Evolutionary conservation across 2,113 vertebrate genomes (phyloP).

Genomic region (Zosterops borbonicus): DNA sequence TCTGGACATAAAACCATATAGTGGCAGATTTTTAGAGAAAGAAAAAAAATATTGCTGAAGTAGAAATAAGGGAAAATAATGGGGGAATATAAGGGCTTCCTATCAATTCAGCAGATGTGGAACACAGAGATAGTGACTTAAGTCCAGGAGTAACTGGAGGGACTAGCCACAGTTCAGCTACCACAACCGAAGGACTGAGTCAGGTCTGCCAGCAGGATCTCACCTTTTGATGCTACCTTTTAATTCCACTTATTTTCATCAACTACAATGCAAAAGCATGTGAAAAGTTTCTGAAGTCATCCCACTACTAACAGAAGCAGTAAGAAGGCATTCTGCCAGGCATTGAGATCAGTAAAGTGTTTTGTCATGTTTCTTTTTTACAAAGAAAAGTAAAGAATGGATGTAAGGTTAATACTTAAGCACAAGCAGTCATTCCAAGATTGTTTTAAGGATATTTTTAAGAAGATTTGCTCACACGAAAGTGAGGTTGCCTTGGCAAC

Average conservation of each 20-base stretch:
- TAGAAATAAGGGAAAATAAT: background rate
- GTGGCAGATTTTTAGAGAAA: background rate
- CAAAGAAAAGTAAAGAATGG: background rate
- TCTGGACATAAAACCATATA: background rate
- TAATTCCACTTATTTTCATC: background rate
- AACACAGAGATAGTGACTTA: background rate
- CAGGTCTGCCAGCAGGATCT: background rate
- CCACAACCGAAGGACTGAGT: background rate
- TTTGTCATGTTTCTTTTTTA: background rate
- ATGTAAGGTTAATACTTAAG: background rate
- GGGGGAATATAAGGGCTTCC: background rate
- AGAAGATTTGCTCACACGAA: conserved; percentile 17
- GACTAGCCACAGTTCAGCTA: background rate
- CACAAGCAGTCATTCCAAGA: background rate
- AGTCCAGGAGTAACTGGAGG: background rate
- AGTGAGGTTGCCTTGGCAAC: conserved; percentile 60
- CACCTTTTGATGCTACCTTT: background rate
- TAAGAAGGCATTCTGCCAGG: background rate
- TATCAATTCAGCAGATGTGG: background rate
- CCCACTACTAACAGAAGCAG: background rate
- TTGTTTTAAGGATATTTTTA: conserved; percentile 43
- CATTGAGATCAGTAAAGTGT: background rate
- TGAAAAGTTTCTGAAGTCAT: background rate
- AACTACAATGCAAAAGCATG: background rate
- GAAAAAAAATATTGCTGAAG: background rate